These are phyloP conservation scores for Dysmachus trigonus DNA, from an alignment of 2,888 invertebrate species.

Conservation along the genomic window DNA sequence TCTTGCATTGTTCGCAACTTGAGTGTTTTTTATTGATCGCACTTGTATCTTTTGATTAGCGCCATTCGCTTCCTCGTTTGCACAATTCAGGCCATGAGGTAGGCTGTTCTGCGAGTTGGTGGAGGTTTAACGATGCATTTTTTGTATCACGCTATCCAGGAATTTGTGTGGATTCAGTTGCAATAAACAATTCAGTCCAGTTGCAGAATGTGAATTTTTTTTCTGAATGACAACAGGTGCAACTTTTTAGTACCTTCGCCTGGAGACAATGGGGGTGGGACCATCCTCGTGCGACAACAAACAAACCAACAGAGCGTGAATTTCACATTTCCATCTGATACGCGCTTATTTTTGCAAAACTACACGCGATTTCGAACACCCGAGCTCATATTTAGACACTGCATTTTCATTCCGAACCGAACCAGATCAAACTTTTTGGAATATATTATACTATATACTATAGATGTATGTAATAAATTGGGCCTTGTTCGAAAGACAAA, in stretches of 20 bases:
- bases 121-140: background rate
- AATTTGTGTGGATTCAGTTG: constrained; percentile 28
- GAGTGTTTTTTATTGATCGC: no score
- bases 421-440: background rate
- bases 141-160: background rate
- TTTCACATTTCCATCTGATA: background rate
- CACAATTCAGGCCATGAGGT: background rate
- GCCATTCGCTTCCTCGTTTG: background rate
- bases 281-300: background rate
- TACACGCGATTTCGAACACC: background rate
- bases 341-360: background rate
- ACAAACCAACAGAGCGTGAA: background rate
- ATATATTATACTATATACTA: no score
- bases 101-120: background rate
- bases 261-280: background rate
- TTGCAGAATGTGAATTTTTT: background rate
- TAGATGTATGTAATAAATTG: background rate
- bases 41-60: constrained; percentile 14
- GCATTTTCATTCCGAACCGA: background rate
- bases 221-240: background rate
- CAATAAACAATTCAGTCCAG: constrained; percentile 10
- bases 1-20: background rate
- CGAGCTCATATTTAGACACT: background rate
- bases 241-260: background rate
- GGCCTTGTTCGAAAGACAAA: background rate